Evolutionary conservation across 1,140 invertebrate species (phyloP).

Genomic region (Drosophila pectinifera): DNA sequence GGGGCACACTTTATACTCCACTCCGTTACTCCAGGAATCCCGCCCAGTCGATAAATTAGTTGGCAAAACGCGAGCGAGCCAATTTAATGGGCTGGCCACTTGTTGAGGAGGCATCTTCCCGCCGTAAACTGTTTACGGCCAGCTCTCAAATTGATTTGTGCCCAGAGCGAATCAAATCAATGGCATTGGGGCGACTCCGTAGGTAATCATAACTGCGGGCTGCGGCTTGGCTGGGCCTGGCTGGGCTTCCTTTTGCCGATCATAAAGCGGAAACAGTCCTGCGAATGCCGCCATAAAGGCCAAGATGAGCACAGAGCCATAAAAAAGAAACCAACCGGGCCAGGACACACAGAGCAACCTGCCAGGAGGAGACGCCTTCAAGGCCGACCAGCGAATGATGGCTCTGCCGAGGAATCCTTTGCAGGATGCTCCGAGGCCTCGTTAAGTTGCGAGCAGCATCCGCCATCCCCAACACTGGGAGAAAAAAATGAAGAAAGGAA

Average conservation of each 20-base stretch:
- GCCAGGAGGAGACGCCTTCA: slow-evolving; percentile 11
- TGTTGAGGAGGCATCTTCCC: slow-evolving; percentile 52
- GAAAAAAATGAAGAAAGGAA: slow-evolving; percentile 7
- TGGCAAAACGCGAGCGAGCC: slow-evolving; percentile 50
- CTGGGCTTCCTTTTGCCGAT: slow-evolving; percentile 3
- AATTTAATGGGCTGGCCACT: slow-evolving; percentile 74
- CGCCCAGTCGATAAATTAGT: slow-evolving; percentile 69
- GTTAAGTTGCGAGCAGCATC: slow-evolving; percentile 64
- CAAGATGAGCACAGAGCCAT: slow-evolving; percentile 31
- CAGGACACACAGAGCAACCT: slow-evolving; percentile 7
- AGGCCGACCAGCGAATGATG: slow-evolving; percentile 13
- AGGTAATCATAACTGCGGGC: slow-evolving; percentile 62
- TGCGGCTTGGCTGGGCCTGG: background rate
- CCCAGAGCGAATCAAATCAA: slow-evolving; percentile 60
- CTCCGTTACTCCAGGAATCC: background rate
- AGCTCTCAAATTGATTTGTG: slow-evolving; percentile 70
- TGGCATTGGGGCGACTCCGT: slow-evolving; percentile 46
- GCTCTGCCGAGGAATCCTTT: slow-evolving; percentile 26
- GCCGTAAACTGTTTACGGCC: slow-evolving; percentile 70
- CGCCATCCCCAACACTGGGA: slow-evolving; percentile 9
- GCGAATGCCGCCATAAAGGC: slow-evolving; percentile 5
- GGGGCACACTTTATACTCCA: background rate
- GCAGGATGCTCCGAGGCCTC: slow-evolving; percentile 56
- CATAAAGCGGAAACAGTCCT: slow-evolving; percentile 36
- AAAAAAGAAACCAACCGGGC: background rate